These are phyloP conservation scores for Plestiodon gilberti DNA, from an alignment of 2,113 vertebrate species.

Conservation along the genomic window DNA sequence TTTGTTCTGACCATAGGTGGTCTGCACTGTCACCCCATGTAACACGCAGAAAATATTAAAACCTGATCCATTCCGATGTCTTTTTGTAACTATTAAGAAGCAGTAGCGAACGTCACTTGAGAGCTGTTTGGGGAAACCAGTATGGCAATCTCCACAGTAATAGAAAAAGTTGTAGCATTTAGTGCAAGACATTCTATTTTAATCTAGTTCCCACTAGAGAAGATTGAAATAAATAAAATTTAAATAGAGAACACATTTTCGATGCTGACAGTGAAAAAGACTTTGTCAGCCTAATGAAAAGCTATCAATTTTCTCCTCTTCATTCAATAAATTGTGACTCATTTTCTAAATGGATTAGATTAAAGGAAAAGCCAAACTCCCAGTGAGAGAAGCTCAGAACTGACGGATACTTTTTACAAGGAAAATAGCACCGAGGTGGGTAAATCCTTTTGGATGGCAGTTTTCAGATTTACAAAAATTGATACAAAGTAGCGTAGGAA, in stretches of 20 bases:
- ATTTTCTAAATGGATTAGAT: conserved; percentile 83
- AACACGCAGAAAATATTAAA: conserved; percentile 38
- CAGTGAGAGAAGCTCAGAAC: conserved; percentile 52
- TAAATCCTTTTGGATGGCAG: conserved; percentile 46
- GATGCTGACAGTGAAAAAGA: conserved; percentile 77
- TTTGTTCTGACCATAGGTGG: conserved; percentile 32
- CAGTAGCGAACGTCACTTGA: conserved; percentile 49
- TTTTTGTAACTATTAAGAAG: conserved; percentile 1
- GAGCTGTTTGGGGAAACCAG: conserved; percentile 55
- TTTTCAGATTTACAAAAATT: conserved; percentile 51
- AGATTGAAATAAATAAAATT: conserved; percentile 83
- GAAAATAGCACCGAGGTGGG: conserved; percentile 43
- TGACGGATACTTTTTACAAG: conserved; percentile 65
- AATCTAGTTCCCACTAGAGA: conserved; percentile 67
- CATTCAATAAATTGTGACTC: conserved; percentile 79
- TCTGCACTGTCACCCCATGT: conserved; percentile 35
- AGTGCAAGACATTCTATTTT: conserved; percentile 69
- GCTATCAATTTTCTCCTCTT: conserved; percentile 80
- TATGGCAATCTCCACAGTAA: conserved; percentile 38
- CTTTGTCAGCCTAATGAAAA: conserved; percentile 83
- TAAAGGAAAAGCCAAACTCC: conserved; percentile 79
- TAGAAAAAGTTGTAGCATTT: conserved; percentile 49
- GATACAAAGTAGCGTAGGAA: conserved; percentile 43
- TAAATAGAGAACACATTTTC: conserved; percentile 80
- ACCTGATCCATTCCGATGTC: conserved; percentile 8